A percentile compares a stretch with the other conserved stretches of the same genome.
phyloP scores from a whole-genome alignment of 2,113 vertebrate genomes.

The Anolis sagrei region DNA sequence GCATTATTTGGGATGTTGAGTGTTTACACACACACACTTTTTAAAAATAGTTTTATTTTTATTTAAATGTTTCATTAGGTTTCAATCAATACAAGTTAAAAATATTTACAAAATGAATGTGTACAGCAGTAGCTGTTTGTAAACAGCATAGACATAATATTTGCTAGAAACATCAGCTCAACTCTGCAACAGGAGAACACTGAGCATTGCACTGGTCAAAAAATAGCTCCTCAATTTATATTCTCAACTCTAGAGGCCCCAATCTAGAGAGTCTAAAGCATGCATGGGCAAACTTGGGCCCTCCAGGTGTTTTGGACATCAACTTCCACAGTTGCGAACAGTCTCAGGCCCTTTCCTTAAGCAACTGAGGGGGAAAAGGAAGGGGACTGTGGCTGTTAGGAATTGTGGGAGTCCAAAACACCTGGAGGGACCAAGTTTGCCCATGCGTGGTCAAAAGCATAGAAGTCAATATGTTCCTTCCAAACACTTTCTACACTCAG shows the following conservation, averaged over 20 bases:
- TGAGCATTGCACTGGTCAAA: neutral
- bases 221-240: neutral
- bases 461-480: neutral
- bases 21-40: slow-evolving; percentile 57
- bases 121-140: slow-evolving; percentile 62
- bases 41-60: slow-evolving; percentile 84
- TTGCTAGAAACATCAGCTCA: slow-evolving; percentile 55
- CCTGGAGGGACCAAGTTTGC: no score
- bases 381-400: no score
- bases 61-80: slow-evolving; percentile 67
- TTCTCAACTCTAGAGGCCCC: neutral
- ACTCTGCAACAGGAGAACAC: slow-evolving; percentile 42
- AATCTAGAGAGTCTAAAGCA: neutral
- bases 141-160: slow-evolving; percentile 60
- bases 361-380: no score
- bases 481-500: neutral
- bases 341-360: no score
- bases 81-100: slow-evolving; percentile 80
- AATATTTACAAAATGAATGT: slow-evolving; percentile 77
- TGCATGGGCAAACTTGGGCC: no score
- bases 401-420: no score
- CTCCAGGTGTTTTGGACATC: no score
- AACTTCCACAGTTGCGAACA: no score
- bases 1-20: slow-evolving; percentile 13
- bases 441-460: neutral